These are phyloP conservation scores for Colinus virginianus DNA, from an alignment of 2,113 vertebrate species.

Conservation along the genomic window DNA sequence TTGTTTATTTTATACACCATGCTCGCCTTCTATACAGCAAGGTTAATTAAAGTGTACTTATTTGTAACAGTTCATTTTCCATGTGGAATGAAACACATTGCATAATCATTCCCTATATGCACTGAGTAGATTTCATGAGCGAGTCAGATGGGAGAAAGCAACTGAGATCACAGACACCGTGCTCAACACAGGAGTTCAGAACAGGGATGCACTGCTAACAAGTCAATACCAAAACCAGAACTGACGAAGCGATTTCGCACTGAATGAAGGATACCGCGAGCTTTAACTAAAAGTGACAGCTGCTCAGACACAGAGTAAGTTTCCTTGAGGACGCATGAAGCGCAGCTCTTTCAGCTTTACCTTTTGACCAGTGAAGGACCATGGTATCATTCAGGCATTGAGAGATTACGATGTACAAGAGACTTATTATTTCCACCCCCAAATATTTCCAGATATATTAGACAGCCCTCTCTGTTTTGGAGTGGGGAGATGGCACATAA, in stretches of 20 bases:
- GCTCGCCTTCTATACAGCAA: constrained; percentile 51
- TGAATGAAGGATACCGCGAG: constrained; percentile 46
- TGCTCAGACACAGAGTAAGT: constrained; percentile 10
- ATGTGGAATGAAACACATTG: constrained; percentile 42
- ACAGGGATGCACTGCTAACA: constrained; percentile 2
- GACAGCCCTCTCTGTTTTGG: not conserved
- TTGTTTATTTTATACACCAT: constrained; percentile 54
- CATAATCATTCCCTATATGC: constrained; percentile 37
- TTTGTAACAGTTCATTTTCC: constrained; percentile 25
- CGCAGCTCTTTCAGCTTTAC: not conserved
- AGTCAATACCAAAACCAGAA: constrained; percentile 29
- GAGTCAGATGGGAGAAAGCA: constrained; percentile 45
- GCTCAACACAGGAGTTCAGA: constrained; percentile 40
- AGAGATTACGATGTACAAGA: constrained; percentile 60
- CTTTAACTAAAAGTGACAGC: constrained; percentile 16
- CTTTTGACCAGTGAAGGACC: constrained; percentile 21
- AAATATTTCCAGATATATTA: constrained; percentile 35
- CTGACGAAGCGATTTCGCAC: constrained; percentile 28
- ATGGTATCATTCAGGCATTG: constrained; percentile 68
- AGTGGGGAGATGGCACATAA: not conserved
- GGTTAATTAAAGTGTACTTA: constrained; percentile 30
- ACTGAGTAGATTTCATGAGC: constrained; percentile 41
- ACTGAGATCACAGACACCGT: constrained; percentile 17
- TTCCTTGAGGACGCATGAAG: not conserved
- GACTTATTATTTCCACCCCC: constrained; percentile 47